phyloP scores from a whole-genome alignment of 2,888 invertebrate genomes.

The Epistrophe grossulariae region DNA sequence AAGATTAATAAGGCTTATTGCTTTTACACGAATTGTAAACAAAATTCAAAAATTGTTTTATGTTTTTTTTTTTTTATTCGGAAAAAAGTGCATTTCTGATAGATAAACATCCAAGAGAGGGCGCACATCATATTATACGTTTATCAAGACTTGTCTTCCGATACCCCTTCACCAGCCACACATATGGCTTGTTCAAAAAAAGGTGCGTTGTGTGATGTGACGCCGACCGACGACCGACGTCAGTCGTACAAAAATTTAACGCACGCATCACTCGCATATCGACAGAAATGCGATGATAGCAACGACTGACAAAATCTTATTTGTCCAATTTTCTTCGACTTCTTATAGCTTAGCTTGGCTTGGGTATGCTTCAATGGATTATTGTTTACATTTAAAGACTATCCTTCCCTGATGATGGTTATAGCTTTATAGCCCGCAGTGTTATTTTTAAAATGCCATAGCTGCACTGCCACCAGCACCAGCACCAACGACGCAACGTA shows the following conservation, averaged over 20 bases:
- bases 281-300: slow-evolving; percentile 37
- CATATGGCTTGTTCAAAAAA: slow-evolving; percentile 33
- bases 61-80: slow-evolving; percentile 16
- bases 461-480: slow-evolving; percentile 15
- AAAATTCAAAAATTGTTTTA: slow-evolving; percentile 18
- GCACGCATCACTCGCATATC: slow-evolving; percentile 54
- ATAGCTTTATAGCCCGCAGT: slow-evolving; percentile 25
- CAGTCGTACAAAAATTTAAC: slow-evolving; percentile 36
- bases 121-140: slow-evolving; percentile 4
- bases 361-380: neutral
- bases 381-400: slow-evolving; percentile 57
- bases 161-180: slow-evolving; percentile 4
- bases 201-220: slow-evolving; percentile 53
- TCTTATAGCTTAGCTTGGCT: slow-evolving; percentile 15
- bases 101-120: slow-evolving; percentile 58
- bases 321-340: slow-evolving; percentile 55
- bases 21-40: slow-evolving; percentile 61
- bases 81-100: slow-evolving; percentile 54
- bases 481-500: neutral
- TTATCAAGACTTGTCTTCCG: neutral
- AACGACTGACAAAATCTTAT: slow-evolving; percentile 59
- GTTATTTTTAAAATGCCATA: slow-evolving; percentile 49
- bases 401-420: slow-evolving; percentile 10
- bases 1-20: slow-evolving; percentile 44
- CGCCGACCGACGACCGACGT: slow-evolving; percentile 29